These are phyloP conservation scores for Hirudinaria manillensis DNA, from an alignment of 2,888 invertebrate species.

Conservation along the genomic window DNA sequence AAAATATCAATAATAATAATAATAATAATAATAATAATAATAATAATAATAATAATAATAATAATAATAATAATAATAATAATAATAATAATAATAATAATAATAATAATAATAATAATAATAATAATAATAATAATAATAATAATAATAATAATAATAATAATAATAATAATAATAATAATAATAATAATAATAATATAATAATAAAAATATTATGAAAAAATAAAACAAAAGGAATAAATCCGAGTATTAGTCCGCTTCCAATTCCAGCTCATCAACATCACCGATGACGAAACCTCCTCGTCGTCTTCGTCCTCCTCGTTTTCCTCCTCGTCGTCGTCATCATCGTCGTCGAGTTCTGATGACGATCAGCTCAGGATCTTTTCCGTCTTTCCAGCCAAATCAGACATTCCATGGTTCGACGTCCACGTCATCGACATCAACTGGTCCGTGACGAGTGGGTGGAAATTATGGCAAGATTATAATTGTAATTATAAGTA, in stretches of 20 bases:
- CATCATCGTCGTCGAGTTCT: not conserved
- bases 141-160: too few relatives aligned
- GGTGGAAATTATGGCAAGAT: not conserved
- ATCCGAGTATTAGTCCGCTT: too few relatives aligned
- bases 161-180: too few relatives aligned
- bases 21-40: not conserved
- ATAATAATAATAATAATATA: too few relatives aligned
- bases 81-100: too few relatives aligned
- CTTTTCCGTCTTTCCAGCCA: slow-evolving; percentile 33
- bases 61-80: too few relatives aligned
- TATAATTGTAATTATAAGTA: not conserved
- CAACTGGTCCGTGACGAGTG: slow-evolving; percentile 33
- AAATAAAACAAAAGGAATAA: too few relatives aligned
- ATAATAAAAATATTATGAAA: too few relatives aligned
- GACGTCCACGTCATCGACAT: slow-evolving; percentile 32
- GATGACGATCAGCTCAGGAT: slow-evolving; percentile 28
- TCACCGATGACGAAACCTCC: slow-evolving; percentile 4
- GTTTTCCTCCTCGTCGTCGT: not conserved
- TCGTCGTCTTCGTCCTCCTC: not conserved
- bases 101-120: too few relatives aligned
- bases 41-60: too few relatives aligned
- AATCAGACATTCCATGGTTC: slow-evolving; percentile 30
- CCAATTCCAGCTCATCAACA: not conserved
- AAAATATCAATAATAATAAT: not conserved
- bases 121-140: too few relatives aligned